Evolutionary conservation across 2,797 vertebrate genomes (phyloP), one percentile per base, ranked within the genome.

Genomic region (Enteromius anoplus): DNA sequence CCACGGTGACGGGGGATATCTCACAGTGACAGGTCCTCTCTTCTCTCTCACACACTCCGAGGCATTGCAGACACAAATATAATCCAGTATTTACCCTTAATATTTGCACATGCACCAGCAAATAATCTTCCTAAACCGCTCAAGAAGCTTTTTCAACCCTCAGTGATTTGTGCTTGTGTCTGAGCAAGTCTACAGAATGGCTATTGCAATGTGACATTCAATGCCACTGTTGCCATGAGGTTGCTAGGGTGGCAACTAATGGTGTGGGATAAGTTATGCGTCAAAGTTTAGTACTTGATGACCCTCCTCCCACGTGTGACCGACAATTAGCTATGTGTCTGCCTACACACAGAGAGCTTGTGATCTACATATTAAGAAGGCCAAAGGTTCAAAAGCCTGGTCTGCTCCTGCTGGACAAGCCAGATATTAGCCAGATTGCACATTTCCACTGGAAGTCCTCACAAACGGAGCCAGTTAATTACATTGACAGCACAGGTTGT

Each of bases 21-120:
- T 71, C 23, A 29, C 69, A 29, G 11, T 62, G 23, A 60, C 55
- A 21, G 47, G 23, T 49, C 14, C 42, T 10, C 23, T 29, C 23
- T 49, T 42, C 2, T 32, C n/a, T 26, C 32, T 26, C 32, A 26
- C 53, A 76, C 37, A 60, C 14, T 23, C 49, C n/a, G 10, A 55
- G 12, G 17, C n/a, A 60, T 26, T 29, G 55, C 34, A 51, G 23
- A 66, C 58, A 65, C 17, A 49, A n/a, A 21, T 65, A 29, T 64
- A 81, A 81, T 64, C 70, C 58, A 64, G 55, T 73, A 65, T 34
- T 73, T 64, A 37, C 42, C 40, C 42, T 51, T 21, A 64, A 64
- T 37, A 73, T 73, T 73, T 81, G 47, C 32, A 53, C 21, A 60
- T n/a, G 26, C 55, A 29, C 29, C 14, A 9, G 68, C 55, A 70